Evolutionary conservation across 2,797 vertebrate genomes (phyloP), one percentile per base, ranked within the genome.

Genomic region (Gambusia yucatana): DNA sequence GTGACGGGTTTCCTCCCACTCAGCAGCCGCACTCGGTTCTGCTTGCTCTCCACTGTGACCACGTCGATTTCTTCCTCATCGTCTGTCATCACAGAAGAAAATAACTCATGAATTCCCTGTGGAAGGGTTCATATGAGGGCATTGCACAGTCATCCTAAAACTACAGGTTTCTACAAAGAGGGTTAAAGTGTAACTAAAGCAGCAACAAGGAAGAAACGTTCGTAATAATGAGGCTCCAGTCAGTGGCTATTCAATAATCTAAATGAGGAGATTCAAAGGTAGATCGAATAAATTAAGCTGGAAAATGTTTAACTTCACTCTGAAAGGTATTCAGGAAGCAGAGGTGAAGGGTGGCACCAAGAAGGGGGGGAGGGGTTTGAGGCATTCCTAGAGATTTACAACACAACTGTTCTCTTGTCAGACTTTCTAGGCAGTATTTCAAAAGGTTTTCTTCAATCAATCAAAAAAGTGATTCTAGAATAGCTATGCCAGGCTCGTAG

Each of bases 1-100:
- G 97, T 98, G 76, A 98, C 97, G 0, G 97, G 97, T 52, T 97
- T 97, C 74, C 97, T 94, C 69, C 95, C 86, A 25, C 93, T 92
- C 25, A 97, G 90, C 6, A 97, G 93, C 33, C 96, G 97, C 36
- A 90, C 75, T 57, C 96, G 96, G 86, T 96, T 98, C 76, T 97
- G 97, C n/a, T 97, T 96, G 93, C 96, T 99, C 91, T 98, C 98
- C 89, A 99, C 97, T 0, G 98, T 98, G 85, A 99, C 98, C 30
- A 99, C 98, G 0, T 99, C 98, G 0, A 99, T 98, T 91, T 99
- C 98, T 82, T 98, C 98, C 0, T 97, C 94, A 6, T 95, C 94
- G 87, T 95, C 95, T 95, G 88, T 65, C 50, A 86, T 78, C n/a
- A 82, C 46, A 93, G 3, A 77, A 41, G 20, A 84, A 75, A 85